Evolutionary conservation across 30 jellyfish, hydroid and myxozoan species (phyloP).

Genomic region (Aurelia aurita complex sp. Pacific): DNA sequence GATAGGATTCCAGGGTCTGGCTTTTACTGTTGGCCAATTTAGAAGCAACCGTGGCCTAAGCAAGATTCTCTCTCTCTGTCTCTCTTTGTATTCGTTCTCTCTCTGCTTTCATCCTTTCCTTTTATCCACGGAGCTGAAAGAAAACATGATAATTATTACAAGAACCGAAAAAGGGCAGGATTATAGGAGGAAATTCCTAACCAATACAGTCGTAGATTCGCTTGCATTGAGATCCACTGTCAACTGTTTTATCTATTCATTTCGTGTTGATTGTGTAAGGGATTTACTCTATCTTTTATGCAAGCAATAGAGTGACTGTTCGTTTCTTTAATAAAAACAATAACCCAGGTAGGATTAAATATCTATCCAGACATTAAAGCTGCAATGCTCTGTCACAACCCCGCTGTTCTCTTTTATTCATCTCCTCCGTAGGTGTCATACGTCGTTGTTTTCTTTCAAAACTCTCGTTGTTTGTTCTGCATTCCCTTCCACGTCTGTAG

Average conservation of each 20-base stretch:
- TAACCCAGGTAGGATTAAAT: neutral
- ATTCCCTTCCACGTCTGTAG: slow-evolving; percentile 11
- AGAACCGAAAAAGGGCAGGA: slow-evolving; percentile 18
- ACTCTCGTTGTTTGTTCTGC: slow-evolving; percentile 16
- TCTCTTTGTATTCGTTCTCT: too few species aligned
- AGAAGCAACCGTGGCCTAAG: too few species aligned
- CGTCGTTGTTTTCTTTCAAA: slow-evolving; percentile 10
- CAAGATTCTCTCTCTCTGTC: neutral
- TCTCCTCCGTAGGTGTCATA: slow-evolving; percentile 34
- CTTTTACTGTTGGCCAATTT: too few species aligned
- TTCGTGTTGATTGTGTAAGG: slow-evolving; percentile 17
- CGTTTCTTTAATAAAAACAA: slow-evolving; percentile 15
- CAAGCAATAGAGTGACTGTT: slow-evolving; percentile 43
- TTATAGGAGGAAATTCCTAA: slow-evolving; percentile 39
- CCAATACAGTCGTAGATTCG: slow-evolving; percentile 7
- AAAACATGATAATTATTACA: slow-evolving; percentile 13
- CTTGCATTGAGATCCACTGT: neutral
- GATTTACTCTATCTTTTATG: slow-evolving; percentile 44
- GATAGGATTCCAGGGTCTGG: too few species aligned
- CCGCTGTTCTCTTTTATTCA: slow-evolving; percentile 17
- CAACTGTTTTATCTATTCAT: neutral
- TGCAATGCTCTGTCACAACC: slow-evolving; percentile 38
- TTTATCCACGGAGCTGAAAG: neutral
- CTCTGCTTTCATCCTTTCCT: neutral
- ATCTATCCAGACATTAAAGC: slow-evolving; percentile 37